Percentiles rank a stretch among this genome's conserved stretches.
These are phyloP conservation scores for Aplodontia rufa DNA, from an alignment of 2,113 vertebrate genomes.

Conservation along the genomic window DNA sequence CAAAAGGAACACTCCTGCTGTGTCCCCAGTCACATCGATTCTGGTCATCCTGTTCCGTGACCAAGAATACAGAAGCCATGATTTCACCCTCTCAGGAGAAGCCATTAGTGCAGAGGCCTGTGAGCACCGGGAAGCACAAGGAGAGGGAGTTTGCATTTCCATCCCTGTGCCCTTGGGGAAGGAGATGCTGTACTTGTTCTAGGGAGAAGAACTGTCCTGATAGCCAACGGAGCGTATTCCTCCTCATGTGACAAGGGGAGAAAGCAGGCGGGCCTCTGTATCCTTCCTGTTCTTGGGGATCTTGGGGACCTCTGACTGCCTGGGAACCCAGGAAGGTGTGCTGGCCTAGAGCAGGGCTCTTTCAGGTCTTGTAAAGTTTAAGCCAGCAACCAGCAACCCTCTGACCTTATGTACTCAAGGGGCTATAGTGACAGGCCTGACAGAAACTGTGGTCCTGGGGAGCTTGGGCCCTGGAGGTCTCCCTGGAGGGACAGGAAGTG, in stretches of 20 bases:
- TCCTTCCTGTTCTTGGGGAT: not conserved
- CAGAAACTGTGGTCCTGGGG: not conserved
- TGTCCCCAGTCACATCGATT: not conserved
- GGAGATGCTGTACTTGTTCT: not conserved
- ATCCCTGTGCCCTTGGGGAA: not conserved
- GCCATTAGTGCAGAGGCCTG: not conserved
- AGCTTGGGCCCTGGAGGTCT: not conserved
- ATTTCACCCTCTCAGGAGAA: not conserved
- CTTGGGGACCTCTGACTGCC: not conserved
- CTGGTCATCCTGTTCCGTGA: not conserved
- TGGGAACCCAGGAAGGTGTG: not conserved
- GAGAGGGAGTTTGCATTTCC: fast-evolving
- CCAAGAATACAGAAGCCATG: not conserved
- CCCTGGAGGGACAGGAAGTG: not conserved
- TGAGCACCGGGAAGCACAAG: not conserved
- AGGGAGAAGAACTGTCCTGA: not conserved
- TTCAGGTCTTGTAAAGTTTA: not conserved
- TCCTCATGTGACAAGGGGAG: fast-evolving
- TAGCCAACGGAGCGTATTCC: not conserved
- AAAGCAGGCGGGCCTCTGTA: not conserved
- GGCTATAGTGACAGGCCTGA: not conserved
- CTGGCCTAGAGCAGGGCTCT: not conserved
- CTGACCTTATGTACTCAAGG: not conserved
- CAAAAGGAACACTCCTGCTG: not conserved
- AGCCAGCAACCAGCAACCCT: not conserved